Evolutionary conservation across 2,797 vertebrate species (phyloP).

Genomic region (Hozukius guyotensis): DNA sequence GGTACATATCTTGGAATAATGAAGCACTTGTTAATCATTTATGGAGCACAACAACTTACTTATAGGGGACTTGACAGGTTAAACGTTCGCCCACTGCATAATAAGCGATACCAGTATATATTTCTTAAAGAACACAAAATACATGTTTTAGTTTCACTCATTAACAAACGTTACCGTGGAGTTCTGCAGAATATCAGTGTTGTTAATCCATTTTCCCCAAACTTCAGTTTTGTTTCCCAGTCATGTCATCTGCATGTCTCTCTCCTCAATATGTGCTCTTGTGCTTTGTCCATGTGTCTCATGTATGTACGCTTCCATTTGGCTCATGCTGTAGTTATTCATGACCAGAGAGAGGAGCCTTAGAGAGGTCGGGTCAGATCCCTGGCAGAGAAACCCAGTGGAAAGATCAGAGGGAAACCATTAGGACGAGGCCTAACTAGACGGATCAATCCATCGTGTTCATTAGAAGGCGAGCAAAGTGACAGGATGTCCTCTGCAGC

Average conservation of each 20-base stretch:
- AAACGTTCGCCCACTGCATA: not conserved
- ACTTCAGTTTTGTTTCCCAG: not conserved
- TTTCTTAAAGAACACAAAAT: not conserved
- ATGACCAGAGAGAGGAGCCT: constrained; percentile 18
- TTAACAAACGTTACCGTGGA: not conserved
- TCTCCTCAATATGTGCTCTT: not conserved
- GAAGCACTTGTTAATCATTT: not conserved
- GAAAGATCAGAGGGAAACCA: constrained; percentile 43
- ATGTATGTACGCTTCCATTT: constrained; percentile 28
- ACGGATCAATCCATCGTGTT: constrained; percentile 69
- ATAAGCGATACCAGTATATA: not conserved
- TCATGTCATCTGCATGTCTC: not conserved
- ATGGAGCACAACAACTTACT: not conserved
- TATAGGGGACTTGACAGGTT: not conserved
- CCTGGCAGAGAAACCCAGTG: constrained; percentile 7
- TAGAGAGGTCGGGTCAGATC: constrained; percentile 25
- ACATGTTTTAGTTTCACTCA: not conserved
- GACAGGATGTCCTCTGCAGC: constrained; percentile 60
- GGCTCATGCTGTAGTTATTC: not conserved
- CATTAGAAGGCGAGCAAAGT: constrained; percentile 52
- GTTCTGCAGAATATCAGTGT: not conserved
- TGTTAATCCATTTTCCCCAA: not conserved
- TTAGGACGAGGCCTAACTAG: constrained; percentile 40
- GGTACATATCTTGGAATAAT: not conserved
- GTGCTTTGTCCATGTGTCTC: constrained; percentile 34